Percentiles rank a stretch among this genome's conserved stretches.
These are phyloP conservation scores for Steinernema carpocapsae DNA, from an alignment of 2,888 invertebrate species.

Conservation along the genomic window DNA sequence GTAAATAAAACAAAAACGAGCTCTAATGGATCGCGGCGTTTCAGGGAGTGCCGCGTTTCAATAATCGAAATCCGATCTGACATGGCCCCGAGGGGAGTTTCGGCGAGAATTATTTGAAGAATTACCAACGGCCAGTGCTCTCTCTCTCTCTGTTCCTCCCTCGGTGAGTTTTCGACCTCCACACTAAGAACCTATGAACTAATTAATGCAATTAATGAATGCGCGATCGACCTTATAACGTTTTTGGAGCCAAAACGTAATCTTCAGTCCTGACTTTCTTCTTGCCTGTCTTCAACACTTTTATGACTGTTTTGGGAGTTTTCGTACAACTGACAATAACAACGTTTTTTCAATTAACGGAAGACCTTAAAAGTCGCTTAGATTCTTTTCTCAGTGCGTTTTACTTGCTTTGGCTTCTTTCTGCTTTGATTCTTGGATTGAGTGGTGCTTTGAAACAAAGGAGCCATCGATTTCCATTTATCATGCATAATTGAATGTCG, in stretches of 20 bases:
- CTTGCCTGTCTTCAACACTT: neutral
- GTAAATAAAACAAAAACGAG: constrained; percentile 14
- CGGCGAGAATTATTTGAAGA: neutral
- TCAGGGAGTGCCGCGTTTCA: constrained; percentile 12
- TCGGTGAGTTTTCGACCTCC: neutral
- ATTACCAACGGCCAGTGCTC: too few species aligned
- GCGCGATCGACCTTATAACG: neutral
- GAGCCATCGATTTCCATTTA: too few species aligned
- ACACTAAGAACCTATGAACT: too few species aligned
- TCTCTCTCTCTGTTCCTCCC: neutral
- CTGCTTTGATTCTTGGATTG: too few species aligned
- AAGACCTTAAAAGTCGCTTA: too few species aligned
- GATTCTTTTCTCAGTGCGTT: too few species aligned
- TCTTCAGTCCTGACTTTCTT: too few species aligned
- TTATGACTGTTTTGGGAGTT: neutral
- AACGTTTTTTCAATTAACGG: neutral
- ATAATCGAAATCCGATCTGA: constrained; percentile 32
- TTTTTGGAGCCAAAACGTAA: neutral
- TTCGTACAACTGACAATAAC: neutral
- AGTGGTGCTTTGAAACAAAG: too few species aligned
- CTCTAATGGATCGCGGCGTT: constrained; percentile 32
- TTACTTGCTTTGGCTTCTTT: too few species aligned
- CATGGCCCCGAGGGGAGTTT: constrained; percentile 17
- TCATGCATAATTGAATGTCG: too few species aligned
- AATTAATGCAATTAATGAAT: neutral